Conservation (phyloP, 2,113 vertebrate species). For the Vireo altiloquus region DNA sequence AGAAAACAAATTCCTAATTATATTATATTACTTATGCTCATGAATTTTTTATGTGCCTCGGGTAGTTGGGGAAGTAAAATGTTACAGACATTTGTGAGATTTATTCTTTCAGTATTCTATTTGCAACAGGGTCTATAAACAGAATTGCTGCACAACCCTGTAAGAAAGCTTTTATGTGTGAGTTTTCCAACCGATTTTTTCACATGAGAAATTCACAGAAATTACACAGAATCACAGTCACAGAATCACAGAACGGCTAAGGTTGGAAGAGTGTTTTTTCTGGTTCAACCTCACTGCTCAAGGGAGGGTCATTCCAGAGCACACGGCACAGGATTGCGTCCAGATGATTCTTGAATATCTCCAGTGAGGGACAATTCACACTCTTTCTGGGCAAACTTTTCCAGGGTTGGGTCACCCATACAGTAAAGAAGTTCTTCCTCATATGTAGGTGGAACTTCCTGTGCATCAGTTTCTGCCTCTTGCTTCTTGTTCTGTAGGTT, state of each 20-base stretch:
- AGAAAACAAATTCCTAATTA: background rate
- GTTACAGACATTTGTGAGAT: background rate
- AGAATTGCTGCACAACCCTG: background rate
- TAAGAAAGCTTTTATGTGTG: background rate
- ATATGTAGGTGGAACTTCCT: background rate
- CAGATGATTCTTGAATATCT: background rate
- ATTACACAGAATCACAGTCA: background rate
- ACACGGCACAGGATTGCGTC: accelerated
- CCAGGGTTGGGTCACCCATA: background rate
- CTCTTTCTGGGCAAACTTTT: background rate
- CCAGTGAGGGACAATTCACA: background rate
- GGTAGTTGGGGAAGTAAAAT: background rate
- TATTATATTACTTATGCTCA: background rate
- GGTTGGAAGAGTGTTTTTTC: background rate
- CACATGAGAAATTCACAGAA: background rate
- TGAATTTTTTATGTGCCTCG: background rate
- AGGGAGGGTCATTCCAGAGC: background rate
- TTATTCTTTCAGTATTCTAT: background rate
- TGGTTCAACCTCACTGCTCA: background rate
- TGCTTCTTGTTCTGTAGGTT: background rate
- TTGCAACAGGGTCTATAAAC: background rate
- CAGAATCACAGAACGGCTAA: background rate
- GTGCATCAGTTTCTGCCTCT: background rate
- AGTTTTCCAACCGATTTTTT: background rate
- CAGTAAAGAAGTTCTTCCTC: background rate